Evolutionary conservation across 1,140 invertebrate genomes (phyloP).

Genomic region (Brachionus koreanus): DNA sequence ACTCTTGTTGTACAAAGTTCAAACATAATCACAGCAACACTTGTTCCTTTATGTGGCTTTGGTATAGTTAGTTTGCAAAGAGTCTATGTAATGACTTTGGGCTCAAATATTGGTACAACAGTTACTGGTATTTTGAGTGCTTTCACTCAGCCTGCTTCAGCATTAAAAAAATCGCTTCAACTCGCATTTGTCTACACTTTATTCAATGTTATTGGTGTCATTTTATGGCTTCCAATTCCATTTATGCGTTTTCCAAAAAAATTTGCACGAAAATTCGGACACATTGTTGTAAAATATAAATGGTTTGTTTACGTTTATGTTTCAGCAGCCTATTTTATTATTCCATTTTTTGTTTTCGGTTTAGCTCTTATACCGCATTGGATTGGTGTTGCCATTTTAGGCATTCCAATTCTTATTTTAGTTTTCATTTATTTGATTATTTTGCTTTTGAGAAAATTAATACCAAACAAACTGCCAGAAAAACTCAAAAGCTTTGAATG

Average conservation of each 20-base stretch:
- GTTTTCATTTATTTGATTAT: neutral
- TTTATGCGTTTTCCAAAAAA: conserved; percentile 62
- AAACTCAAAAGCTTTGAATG: conserved; percentile 23
- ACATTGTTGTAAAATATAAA: conserved; percentile 61
- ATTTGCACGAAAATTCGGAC: conserved; percentile 61
- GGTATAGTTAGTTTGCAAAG: conserved; percentile 64
- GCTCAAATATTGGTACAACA: conserved; percentile 67
- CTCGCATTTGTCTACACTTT: conserved; percentile 65
- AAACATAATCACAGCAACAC: conserved; percentile 66
- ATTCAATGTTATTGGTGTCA: conserved; percentile 65
- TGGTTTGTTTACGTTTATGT: conserved; percentile 65
- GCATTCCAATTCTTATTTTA: conserved; percentile 17
- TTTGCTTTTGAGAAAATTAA: neutral
- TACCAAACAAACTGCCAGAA: neutral
- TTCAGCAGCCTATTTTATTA: conserved; percentile 60
- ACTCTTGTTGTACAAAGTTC: conserved; percentile 66
- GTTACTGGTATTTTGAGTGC: conserved; percentile 63
- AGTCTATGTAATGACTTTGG: conserved; percentile 66
- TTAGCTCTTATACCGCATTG: conserved; percentile 50
- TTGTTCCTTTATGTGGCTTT: conserved; percentile 66
- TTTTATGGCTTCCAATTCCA: conserved; percentile 66
- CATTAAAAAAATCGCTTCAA: conserved; percentile 60
- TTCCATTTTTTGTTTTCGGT: conserved; percentile 60
- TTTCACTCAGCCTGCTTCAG: conserved; percentile 56
- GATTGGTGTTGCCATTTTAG: conserved; percentile 5